These are phyloP conservation scores for Lepidocolaptes lacrymiger DNA, from an alignment of 2,797 vertebrate species.

Conservation along the genomic window DNA sequence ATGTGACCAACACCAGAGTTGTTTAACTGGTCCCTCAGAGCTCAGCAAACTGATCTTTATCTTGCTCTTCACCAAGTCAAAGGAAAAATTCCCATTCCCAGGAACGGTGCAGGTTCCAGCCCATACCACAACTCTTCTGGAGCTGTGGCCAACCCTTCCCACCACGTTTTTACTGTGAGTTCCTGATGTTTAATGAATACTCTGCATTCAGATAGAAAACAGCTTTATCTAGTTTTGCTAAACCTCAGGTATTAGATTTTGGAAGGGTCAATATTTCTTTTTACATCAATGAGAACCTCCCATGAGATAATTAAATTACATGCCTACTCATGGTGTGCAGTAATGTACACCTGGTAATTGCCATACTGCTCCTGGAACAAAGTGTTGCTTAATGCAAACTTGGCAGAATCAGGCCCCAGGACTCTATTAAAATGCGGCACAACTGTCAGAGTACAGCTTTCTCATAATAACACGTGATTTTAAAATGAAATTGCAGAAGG, in stretches of 20 bases:
- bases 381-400: conserved; percentile 2
- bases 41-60: conserved; percentile 38
- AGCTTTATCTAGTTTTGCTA: neutral
- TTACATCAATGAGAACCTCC: neutral
- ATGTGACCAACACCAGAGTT: conserved; percentile 18
- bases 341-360: conserved; percentile 23
- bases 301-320: conserved; percentile 20
- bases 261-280: neutral
- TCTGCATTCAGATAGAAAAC: neutral
- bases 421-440: neutral
- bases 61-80: conserved; percentile 4
- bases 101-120: neutral
- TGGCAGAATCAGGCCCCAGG: conserved; percentile 20
- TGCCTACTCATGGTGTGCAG: conserved; percentile 22
- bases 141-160: neutral
- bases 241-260: neutral
- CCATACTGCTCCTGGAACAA: conserved; percentile 10
- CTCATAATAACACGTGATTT: neutral
- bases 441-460: neutral
- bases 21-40: conserved; percentile 38
- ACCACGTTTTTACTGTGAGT: neutral
- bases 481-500: neutral
- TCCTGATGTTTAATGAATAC: neutral
- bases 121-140: neutral
- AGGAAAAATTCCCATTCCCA: conserved; percentile 37